A percentile compares a stretch with the other conserved stretches of the same genome.
phyloP scores from a whole-genome alignment of 1,140 invertebrate species.

The Zaprionus tsacasi region DNA sequence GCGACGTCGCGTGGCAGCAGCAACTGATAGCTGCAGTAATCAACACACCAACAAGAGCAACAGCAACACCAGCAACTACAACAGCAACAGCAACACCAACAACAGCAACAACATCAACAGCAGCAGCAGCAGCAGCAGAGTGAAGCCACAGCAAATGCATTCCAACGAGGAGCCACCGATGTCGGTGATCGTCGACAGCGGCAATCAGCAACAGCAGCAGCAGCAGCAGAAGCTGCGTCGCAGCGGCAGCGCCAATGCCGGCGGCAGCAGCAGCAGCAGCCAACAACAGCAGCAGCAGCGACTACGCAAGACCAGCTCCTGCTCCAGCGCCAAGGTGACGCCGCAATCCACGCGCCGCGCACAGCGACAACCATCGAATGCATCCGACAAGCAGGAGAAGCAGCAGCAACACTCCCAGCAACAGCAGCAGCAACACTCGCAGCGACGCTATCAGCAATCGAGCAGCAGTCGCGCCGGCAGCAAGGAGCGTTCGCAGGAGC shows the following conservation, averaged over 20 bases:
- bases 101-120: slow-evolving; percentile 37
- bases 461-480: slow-evolving; percentile 22
- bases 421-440: slow-evolving; percentile 13
- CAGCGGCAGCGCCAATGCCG: slow-evolving; percentile 36
- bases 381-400: slow-evolving; percentile 26
- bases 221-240: slow-evolving; percentile 51
- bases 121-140: slow-evolving; percentile 38
- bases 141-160: slow-evolving; percentile 65
- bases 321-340: slow-evolving; percentile 52
- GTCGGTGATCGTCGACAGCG: slow-evolving; percentile 70
- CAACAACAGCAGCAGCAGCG: slow-evolving; percentile 39
- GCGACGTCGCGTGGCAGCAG: slow-evolving; percentile 70
- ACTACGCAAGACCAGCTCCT: slow-evolving; percentile 74
- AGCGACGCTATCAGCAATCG: slow-evolving; percentile 47
- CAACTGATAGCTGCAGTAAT: slow-evolving; percentile 49
- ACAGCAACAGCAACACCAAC: slow-evolving; percentile 39
- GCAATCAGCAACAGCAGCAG: slow-evolving; percentile 28
- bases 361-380: slow-evolving; percentile 47
- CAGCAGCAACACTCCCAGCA: slow-evolving; percentile 16
- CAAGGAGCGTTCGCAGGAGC: slow-evolving; percentile 40
- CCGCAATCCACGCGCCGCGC: slow-evolving; percentile 38
- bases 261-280: slow-evolving; percentile 37
- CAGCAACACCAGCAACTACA: slow-evolving; percentile 21
- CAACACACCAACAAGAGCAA: slow-evolving; percentile 30
- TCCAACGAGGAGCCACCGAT: slow-evolving; percentile 76